phyloP scores from a whole-genome alignment of 2,888 invertebrate species.

The Ephialtes manifestator region DNA sequence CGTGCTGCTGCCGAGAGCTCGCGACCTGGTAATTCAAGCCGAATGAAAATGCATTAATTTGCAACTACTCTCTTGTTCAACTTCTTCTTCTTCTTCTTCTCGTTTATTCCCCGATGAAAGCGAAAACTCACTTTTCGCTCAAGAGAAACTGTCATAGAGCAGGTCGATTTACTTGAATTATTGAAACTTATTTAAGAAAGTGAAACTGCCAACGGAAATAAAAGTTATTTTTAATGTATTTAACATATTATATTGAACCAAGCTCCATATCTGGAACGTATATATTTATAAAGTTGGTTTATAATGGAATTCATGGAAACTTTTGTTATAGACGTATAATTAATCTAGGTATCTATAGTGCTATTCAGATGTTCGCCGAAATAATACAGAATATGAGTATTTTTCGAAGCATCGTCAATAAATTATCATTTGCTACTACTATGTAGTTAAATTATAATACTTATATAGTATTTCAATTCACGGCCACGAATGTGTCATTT shows the following conservation, averaged over 20 bases:
- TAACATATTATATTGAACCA: not conserved
- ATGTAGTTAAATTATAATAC: no score
- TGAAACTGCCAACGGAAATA: not conserved
- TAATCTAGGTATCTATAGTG: no score
- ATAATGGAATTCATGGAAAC: not conserved
- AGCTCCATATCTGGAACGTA: not conserved
- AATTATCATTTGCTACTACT: no score
- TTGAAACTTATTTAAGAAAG: conserved; percentile 12
- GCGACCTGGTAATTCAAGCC: conserved; percentile 52
- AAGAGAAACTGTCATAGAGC: conserved; percentile 43
- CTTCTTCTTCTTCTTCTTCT: conserved; percentile 20
- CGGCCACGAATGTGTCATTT: no score
- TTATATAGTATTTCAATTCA: no score
- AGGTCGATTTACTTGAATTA: conserved; percentile 23
- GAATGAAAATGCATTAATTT: conserved; percentile 67
- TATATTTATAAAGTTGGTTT: not conserved
- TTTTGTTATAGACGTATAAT: no score
- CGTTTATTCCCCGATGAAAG: conserved; percentile 16
- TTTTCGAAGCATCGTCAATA: no score
- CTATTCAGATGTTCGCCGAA: no score
- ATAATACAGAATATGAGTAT: no score
- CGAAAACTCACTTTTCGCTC: conserved; percentile 7
- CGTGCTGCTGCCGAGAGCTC: conserved; percentile 15
- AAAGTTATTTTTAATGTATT: not conserved
- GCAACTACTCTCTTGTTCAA: conserved; percentile 40